These are phyloP conservation scores for Macrobrachium rosenbergii DNA, from an alignment of 1,140 invertebrate genomes.

Conservation along the genomic window DNA sequence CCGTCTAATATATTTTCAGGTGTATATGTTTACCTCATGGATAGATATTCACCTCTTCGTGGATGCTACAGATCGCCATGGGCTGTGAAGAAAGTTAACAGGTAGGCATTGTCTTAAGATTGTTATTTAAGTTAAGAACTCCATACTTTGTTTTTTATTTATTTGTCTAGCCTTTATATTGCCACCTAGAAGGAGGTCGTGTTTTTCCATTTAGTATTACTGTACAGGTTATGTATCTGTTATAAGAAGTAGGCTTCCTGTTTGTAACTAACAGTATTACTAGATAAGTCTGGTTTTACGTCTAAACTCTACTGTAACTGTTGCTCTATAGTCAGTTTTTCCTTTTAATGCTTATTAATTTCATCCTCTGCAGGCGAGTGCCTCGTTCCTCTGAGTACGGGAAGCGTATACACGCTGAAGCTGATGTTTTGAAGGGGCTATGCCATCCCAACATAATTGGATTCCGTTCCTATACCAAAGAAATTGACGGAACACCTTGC, in stretches of 20 bases:
- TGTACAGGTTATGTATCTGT: no score
- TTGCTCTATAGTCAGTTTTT: no score
- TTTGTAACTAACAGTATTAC: no score
- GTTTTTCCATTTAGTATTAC: no score
- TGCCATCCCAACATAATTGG: slow-evolving; percentile 88
- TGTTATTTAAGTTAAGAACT: background rate
- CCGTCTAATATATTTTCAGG: slow-evolving; percentile 29
- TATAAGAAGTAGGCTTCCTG: no score
- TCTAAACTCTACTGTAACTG: no score
- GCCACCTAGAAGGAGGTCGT: background rate
- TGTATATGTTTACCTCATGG: slow-evolving; percentile 59
- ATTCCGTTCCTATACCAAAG: slow-evolving; percentile 78
- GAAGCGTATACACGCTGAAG: slow-evolving; percentile 79
- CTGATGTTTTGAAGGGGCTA: slow-evolving; percentile 78
- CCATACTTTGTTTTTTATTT: slow-evolving; percentile 1
- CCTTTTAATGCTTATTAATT: no score
- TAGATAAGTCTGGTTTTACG: no score
- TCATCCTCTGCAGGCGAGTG: slow-evolving; percentile 39
- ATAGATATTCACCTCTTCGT: slow-evolving; percentile 54
- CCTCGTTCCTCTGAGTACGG: slow-evolving; percentile 41
- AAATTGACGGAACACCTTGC: slow-evolving; percentile 73
- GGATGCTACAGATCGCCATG: slow-evolving; percentile 57
- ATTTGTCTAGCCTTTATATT: background rate
- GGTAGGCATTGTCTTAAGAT: slow-evolving; percentile 5
- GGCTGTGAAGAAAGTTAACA: slow-evolving; percentile 60